Percentiles rank a stretch among this genome's conserved stretches.
phyloP scores from a whole-genome alignment of 2,113 vertebrate species.

The Pseudorasbora parva region DNA sequence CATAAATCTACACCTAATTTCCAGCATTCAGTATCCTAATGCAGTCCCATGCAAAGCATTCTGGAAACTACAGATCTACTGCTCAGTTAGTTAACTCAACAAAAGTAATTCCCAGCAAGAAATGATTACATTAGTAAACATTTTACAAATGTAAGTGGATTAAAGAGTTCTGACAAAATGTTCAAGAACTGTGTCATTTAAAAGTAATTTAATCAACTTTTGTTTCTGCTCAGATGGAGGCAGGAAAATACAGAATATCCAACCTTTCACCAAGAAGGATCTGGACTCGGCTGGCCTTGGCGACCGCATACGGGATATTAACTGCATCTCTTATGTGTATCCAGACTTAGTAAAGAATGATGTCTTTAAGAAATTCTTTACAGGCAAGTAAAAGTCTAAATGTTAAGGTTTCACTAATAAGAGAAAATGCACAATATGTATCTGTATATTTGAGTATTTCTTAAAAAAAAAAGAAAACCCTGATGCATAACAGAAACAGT shows the following conservation, averaged over 20 bases:
- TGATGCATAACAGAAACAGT: neutral
- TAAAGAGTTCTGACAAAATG: too few species aligned
- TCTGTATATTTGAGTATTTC: neutral
- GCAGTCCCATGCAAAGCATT: too few species aligned
- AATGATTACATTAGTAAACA: too few species aligned
- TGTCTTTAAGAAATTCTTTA: constrained; percentile 86
- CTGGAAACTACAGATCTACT: too few species aligned
- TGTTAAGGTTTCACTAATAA: neutral
- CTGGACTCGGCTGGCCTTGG: constrained; percentile 89
- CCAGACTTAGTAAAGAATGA: constrained; percentile 84
- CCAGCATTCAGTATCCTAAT: too few species aligned
- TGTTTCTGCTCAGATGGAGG: constrained; percentile 74
- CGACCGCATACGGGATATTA: constrained; percentile 89
- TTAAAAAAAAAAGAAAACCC: neutral
- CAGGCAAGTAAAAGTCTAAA: constrained; percentile 76
- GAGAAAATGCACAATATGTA: too few species aligned
- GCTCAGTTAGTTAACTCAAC: too few species aligned
- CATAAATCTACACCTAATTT: too few species aligned
- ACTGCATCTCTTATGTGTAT: constrained; percentile 83
- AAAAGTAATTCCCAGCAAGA: too few species aligned
- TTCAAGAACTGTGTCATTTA: too few species aligned
- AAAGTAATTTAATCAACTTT: neutral
- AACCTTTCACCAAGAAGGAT: constrained; percentile 92
- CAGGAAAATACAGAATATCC: constrained; percentile 91
- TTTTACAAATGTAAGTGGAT: too few species aligned